Evolutionary conservation across 2,888 invertebrate genomes (phyloP), one percentile per base, ranked within the genome.

Genomic region (Drosophila hamatofila): DNA sequence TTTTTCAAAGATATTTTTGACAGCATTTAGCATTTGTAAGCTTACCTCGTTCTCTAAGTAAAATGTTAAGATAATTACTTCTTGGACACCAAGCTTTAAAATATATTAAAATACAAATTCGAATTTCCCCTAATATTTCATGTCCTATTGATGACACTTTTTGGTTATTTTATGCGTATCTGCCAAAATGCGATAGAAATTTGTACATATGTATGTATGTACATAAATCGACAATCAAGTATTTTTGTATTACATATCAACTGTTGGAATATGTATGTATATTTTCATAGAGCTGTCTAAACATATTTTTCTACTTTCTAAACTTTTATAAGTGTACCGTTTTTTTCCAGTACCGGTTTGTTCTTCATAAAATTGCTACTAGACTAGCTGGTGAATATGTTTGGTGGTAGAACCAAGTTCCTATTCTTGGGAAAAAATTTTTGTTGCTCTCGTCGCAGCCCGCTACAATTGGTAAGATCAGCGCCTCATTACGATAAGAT

Each of bases 381-480:
- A 39, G 23, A 4, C 27, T 39, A 41, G 25, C n/a, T 25, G 7
- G 16, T 42, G 9, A 37, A 16, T 1, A 58, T 58, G 57, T 46
- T 58, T 18, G 44, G 46, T n/a, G 35, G 5, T 25, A 35, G 23
- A 37, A 27, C 14, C 8, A 25, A 9, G 11, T 25, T 25, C 14
- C 23, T 25, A 2, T 5, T 14, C 7, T 25, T n/a, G 18, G 57
- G 12, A 1, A 4, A 9, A n/a, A 33, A 21, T n/a, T 2, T 5
- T 35, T 12, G 16, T 9, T 44, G 3, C 21, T 35, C 14, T 2
- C 23, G 7, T 18, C 8, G 25, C 4, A 9, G 35, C 4, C 56
- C 21, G 2, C 3, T 56, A 3, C 57, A 35, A 25, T 27, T 35
- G 57, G 57, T 57, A 57, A 57, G 46, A 14, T 18, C 16, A 33